Conservation (phyloP, 2,888 invertebrate genomes). For the Caenorhabditis afra region DNA sequence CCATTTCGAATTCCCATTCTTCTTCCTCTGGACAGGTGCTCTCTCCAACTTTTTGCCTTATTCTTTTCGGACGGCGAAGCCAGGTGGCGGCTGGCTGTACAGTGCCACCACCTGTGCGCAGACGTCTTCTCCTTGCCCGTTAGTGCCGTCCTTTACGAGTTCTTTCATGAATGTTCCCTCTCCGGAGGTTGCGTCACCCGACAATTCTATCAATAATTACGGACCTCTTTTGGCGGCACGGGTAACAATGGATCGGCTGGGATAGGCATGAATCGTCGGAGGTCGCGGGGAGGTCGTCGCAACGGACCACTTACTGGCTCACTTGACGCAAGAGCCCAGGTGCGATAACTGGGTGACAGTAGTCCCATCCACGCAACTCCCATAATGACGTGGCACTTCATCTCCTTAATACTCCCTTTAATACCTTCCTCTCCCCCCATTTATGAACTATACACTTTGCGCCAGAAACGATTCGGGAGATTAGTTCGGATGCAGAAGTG, state of each 20-base stretch:
- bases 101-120: slow-evolving; percentile 50
- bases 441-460: slow-evolving; percentile 19
- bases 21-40: not conserved
- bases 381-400: slow-evolving; percentile 34
- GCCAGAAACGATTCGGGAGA: slow-evolving; percentile 18
- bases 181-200: slow-evolving; percentile 44
- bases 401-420: slow-evolving; percentile 30
- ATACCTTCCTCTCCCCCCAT: slow-evolving; percentile 11
- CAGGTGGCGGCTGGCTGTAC: slow-evolving; percentile 53
- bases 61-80: not conserved
- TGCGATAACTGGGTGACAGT: slow-evolving; percentile 54
- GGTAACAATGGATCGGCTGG: slow-evolving; percentile 28
- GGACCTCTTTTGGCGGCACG: slow-evolving; percentile 19
- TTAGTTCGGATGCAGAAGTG: slow-evolving; percentile 23
- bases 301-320: no score
- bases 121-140: not conserved
- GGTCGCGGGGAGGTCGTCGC: no score
- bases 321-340: slow-evolving; percentile 22
- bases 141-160: slow-evolving; percentile 35
- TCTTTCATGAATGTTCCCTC: slow-evolving; percentile 25
- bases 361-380: slow-evolving; percentile 6
- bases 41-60: slow-evolving; percentile 10
- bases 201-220: slow-evolving; percentile 55
- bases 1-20: not conserved
- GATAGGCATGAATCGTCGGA: slow-evolving; percentile 12